Evolutionary conservation across 2,888 invertebrate genomes (phyloP).

Genomic region (Heliconius sara): DNA sequence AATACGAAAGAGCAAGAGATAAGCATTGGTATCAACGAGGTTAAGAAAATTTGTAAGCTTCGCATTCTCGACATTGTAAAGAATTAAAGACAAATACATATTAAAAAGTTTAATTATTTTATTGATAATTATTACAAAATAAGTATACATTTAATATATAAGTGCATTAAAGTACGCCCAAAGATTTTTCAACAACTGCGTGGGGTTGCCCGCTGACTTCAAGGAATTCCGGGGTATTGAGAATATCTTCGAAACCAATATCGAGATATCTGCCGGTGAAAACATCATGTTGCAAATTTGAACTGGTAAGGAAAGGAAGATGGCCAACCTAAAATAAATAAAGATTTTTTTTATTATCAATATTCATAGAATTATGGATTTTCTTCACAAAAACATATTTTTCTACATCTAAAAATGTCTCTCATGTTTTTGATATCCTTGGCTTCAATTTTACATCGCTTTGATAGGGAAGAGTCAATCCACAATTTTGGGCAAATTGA

Average conservation of each 20-base stretch:
- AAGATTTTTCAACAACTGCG: constrained; percentile 89
- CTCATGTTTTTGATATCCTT: too few relatives aligned
- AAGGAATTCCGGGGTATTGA: constrained; percentile 88
- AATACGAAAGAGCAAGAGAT: constrained; percentile 84
- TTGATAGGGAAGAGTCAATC: too few relatives aligned
- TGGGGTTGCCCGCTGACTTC: constrained; percentile 93
- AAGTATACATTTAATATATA: constrained; percentile 27
- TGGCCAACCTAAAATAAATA: constrained; percentile 76
- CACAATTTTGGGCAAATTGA: too few relatives aligned
- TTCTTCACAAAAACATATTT: too few relatives aligned
- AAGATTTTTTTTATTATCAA: neutral
- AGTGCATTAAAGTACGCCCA: constrained; percentile 83
- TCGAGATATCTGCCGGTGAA: constrained; percentile 89
- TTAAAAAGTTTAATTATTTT: constrained; percentile 29
- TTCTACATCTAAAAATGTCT: too few relatives aligned
- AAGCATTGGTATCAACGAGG: constrained; percentile 84
- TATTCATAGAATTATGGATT: neutral
- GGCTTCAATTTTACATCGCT: too few relatives aligned
- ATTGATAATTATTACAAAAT: constrained; percentile 38
- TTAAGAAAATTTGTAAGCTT: constrained; percentile 87
- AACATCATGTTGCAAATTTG: constrained; percentile 88
- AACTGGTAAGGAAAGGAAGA: constrained; percentile 88
- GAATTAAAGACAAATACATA: constrained; percentile 40
- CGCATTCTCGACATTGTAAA: constrained; percentile 83
- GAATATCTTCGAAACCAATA: constrained; percentile 91